Evolutionary conservation across 2,113 vertebrate genomes (phyloP).

Genomic region (Ameiurus melas): DNA sequence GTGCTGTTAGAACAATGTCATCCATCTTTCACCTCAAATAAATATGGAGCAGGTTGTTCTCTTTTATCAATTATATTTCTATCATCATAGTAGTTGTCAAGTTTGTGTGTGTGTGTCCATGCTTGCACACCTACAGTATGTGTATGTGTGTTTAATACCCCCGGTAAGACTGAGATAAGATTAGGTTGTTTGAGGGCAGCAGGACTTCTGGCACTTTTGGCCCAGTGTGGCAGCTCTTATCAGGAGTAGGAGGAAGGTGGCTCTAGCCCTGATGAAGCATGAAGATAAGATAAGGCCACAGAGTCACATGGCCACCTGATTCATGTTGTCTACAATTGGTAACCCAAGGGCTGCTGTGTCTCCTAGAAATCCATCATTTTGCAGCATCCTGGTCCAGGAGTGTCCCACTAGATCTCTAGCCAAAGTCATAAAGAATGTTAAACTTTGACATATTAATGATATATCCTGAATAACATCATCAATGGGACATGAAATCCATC

Average conservation of each 20-base stretch:
- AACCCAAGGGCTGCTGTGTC: neutral
- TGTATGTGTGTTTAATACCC: conserved; percentile 21
- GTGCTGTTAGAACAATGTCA: conserved; percentile 11
- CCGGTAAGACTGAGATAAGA: conserved; percentile 44
- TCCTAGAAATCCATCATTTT: neutral
- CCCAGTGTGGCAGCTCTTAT: conserved; percentile 45
- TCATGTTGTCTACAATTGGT: conserved; percentile 24
- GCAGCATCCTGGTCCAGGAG: neutral
- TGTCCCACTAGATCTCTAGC: too few relatives aligned
- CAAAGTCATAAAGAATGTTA: neutral
- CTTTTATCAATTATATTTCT: neutral
- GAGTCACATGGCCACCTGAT: conserved; percentile 25
- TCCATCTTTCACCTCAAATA: conserved; percentile 3
- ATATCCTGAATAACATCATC: neutral
- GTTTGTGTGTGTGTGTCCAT: neutral
- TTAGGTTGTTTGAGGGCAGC: conserved; percentile 42
- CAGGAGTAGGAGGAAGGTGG: conserved; percentile 48
- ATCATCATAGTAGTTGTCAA: neutral
- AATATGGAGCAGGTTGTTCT: neutral
- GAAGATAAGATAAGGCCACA: conserved; percentile 39
- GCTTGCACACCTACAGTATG: neutral
- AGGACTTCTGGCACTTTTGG: conserved; percentile 32
- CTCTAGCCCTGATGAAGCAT: conserved; percentile 41
- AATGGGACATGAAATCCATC: neutral
- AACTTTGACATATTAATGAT: neutral